phyloP scores from a whole-genome alignment of 2,888 invertebrate genomes.

The Tortrix viridana region DNA sequence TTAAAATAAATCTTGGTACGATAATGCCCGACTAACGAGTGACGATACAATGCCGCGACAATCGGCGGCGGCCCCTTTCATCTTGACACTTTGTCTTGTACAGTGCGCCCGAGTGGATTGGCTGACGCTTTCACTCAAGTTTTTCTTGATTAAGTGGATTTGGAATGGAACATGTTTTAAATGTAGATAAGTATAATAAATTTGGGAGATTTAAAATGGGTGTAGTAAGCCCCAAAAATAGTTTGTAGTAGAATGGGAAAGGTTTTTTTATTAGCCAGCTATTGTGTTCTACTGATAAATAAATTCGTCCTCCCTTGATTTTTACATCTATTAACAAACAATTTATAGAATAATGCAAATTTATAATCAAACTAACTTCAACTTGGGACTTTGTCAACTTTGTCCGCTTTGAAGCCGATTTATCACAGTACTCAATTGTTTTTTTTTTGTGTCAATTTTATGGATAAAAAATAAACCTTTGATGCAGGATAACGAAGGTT shows the following conservation, averaged over 20 bases:
- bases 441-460: no score
- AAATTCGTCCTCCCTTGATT: no score
- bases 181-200: not conserved
- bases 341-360: no score
- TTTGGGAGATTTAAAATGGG: not conserved
- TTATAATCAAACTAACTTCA: no score
- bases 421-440: no score
- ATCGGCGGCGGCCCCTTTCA: conserved; percentile 80
- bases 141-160: conserved; percentile 17
- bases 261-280: no score
- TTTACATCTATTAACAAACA: no score
- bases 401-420: no score
- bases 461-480: no score
- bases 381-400: no score
- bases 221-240: not conserved
- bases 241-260: not conserved
- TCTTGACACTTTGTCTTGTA: conserved; percentile 80
- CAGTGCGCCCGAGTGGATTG: conserved; percentile 56
- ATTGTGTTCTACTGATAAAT: no score
- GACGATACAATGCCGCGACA: conserved; percentile 82
- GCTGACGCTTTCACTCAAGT: conserved; percentile 41
- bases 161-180: not conserved
- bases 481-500: no score
- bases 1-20: conserved; percentile 82
- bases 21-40: conserved; percentile 81